phyloP scores from a whole-genome alignment of 2,113 vertebrate species.

The Ornithorhynchus anatinus region DNA sequence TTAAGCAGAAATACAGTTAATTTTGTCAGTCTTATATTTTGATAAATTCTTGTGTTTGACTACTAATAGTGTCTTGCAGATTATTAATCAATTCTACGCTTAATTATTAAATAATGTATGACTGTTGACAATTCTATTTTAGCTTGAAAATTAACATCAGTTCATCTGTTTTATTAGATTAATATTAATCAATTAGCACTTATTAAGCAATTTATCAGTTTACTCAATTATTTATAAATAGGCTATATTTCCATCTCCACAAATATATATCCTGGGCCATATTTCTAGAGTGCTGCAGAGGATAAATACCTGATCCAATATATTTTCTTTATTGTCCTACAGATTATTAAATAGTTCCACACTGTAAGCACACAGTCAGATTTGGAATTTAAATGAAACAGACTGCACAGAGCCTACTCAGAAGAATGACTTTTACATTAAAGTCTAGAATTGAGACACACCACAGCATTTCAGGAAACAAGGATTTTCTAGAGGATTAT shows the following conservation, averaged over 20 bases:
- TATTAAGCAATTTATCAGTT: background rate
- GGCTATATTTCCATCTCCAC: slow-evolving; percentile 19
- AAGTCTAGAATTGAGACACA: slow-evolving; percentile 27
- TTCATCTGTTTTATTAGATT: slow-evolving; percentile 20
- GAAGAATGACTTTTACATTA: slow-evolving; percentile 37
- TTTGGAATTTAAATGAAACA: slow-evolving; percentile 53
- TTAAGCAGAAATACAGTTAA: slow-evolving; percentile 19
- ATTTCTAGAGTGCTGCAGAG: slow-evolving; percentile 1
- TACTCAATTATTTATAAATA: background rate
- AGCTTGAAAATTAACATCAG: background rate
- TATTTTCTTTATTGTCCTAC: slow-evolving; percentile 43
- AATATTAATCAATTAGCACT: slow-evolving; percentile 24
- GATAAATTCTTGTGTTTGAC: slow-evolving; percentile 14
- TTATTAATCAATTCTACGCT: slow-evolving; percentile 23
- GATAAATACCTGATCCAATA: slow-evolving; percentile 20
- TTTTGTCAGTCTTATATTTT: slow-evolving; percentile 32
- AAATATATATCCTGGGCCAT: background rate
- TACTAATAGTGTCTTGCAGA: slow-evolving; percentile 24
- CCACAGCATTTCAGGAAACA: background rate
- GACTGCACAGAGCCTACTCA: slow-evolving; percentile 34
- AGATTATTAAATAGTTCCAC: slow-evolving; percentile 54
- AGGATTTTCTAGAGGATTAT: background rate
- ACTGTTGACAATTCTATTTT: slow-evolving; percentile 13
- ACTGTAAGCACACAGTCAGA: slow-evolving; percentile 50
- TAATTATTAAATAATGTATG: slow-evolving; percentile 29